Conservation (phyloP, 2,113 vertebrate genomes). For the Plestiodon gilberti region DNA sequence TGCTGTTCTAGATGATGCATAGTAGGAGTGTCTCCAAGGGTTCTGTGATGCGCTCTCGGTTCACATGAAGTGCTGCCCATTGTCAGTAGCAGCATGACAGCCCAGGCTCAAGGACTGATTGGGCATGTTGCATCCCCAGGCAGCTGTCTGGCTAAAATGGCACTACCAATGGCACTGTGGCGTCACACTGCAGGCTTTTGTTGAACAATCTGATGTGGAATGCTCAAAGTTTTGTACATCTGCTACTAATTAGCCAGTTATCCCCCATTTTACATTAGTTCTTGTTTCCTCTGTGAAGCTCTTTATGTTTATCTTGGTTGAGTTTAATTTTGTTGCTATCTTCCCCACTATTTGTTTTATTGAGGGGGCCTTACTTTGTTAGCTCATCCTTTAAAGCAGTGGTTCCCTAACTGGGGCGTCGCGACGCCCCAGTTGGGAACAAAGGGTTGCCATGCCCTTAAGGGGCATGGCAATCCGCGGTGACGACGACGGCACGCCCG, state of each 20-base stretch:
- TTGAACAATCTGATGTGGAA: neutral
- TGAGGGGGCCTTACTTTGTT: neutral
- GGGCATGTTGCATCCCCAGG: neutral
- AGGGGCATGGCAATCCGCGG: too few species aligned
- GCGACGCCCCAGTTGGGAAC: too few species aligned
- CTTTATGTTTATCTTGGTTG: neutral
- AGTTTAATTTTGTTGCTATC: neutral
- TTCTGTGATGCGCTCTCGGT: neutral
- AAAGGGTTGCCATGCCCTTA: too few species aligned
- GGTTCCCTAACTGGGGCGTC: too few species aligned
- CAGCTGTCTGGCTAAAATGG: neutral
- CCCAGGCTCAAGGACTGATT: neutral
- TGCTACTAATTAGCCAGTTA: neutral
- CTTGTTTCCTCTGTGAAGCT: neutral
- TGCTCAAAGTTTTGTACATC: too few species aligned
- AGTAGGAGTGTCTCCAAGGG: neutral
- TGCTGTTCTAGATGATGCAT: too few species aligned
- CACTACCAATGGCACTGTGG: neutral
- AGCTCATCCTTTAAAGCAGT: neutral
- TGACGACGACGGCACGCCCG: too few species aligned
- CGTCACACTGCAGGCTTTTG: neutral
- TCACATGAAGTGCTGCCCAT: neutral
- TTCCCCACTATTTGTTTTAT: neutral
- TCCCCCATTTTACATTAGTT: neutral
- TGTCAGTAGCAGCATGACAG: neutral